Base-by-base conservation (phyloP, 2,113 vertebrate genomes). In the Panurus biarmicus region DNA sequence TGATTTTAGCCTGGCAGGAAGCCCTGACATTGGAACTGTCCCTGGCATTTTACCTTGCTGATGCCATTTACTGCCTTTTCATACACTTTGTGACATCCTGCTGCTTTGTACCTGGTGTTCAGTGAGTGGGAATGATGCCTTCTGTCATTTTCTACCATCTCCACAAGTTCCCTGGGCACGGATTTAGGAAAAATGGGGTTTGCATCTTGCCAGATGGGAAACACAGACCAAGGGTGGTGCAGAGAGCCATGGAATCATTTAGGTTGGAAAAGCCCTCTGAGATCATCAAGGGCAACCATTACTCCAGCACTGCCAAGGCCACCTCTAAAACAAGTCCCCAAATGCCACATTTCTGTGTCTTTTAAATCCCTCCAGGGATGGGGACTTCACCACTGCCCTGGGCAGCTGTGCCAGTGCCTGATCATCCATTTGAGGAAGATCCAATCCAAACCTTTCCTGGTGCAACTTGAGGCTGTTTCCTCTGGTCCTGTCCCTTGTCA, bases 121-220 rank as follows among this genome's bases (percentile, higher is more conserved):
- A 53, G 9, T 50, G 60, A 38, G 35, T 40, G 86, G 21, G 10
- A 85, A 50, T 38, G 28, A 31, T 29, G 53, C 53, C 28, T 82
- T 57, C 44, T 18, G 11, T 6, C 7, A 13, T 73, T 56, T 53
- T 36, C 62, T 53, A 12, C 66, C 51, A n/a, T 35, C 31, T 58
- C 61, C 33, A 18, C n/a, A 16, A 56, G 44, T 22, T 28, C 45
- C 16, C 3, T 8, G 5, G 3, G 48, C 10, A 7, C 0, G 0
- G n/a, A 44, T 45, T 78, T 65, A 21, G 65, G 40, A 26, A 47
- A 64, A 36, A 23, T 2, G 33, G 2, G 0, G 6, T 53, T 44
- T 61, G 42, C 51, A 19, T n/a, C 51, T 53, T 8, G 3, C 44
- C 6, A 4, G 35, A n/a, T 22, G 65, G 42, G 57, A 70, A 72